phyloP scores from a whole-genome alignment of 2,113 vertebrate species.

The Drymodes brunneopygia region DNA sequence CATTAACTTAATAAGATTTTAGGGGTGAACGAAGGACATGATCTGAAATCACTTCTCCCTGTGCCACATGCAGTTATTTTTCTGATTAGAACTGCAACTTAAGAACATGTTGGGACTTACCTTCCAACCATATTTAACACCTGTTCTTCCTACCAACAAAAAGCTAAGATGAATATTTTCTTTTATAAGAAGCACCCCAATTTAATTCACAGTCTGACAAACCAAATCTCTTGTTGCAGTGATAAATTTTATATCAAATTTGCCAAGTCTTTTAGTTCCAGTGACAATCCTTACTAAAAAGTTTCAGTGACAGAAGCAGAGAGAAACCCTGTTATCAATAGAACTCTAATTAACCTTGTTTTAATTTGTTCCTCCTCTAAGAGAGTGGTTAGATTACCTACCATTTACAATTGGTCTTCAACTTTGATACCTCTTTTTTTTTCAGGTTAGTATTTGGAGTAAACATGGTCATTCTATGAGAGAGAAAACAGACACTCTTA shows the following conservation, averaged over 20 bases:
- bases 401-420: conserved; percentile 53
- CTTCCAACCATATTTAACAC: neutral
- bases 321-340: neutral
- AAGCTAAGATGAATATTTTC: neutral
- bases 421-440: conserved; percentile 43
- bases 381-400: conserved; percentile 21
- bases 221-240: neutral
- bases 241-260: neutral
- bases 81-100: neutral
- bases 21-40: neutral
- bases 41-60: neutral
- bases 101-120: neutral
- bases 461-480: conserved; percentile 77
- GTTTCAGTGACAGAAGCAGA: neutral
- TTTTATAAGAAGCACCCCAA: neutral
- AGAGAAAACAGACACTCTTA: neutral
- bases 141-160: neutral
- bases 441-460: conserved; percentile 73
- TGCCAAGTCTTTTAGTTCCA: neutral
- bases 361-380: neutral
- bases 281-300: neutral
- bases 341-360: neutral
- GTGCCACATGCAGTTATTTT: neutral
- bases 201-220: neutral
- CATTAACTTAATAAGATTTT: neutral